A percentile compares a stretch with the other conserved stretches of the same genome.
Evolutionary conservation across 2,888 invertebrate species (phyloP).

Genomic region (Syrphus vitripennis): DNA sequence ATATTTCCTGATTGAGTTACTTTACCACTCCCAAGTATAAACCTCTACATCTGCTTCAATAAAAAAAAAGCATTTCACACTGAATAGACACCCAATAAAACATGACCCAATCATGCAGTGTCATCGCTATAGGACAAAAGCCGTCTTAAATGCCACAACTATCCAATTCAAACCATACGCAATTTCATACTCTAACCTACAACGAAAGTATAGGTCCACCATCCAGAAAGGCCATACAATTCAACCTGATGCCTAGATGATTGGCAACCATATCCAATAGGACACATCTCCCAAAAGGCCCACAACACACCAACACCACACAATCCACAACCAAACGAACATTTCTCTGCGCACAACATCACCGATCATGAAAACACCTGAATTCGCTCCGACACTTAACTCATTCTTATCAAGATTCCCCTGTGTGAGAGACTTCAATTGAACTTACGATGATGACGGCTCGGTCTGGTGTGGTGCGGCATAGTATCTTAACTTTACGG

Average conservation of each 20-base stretch:
- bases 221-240: constrained; percentile 57
- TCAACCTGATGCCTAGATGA: constrained; percentile 70
- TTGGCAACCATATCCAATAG: constrained; percentile 70
- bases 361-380: constrained; percentile 66
- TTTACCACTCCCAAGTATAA: constrained; percentile 53
- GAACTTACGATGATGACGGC: constrained; percentile 49
- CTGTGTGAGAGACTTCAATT: constrained; percentile 53
- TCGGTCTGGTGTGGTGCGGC: background rate
- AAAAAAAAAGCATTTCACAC: constrained; percentile 33
- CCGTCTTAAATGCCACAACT: constrained; percentile 67
- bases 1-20: constrained; percentile 65
- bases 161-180: constrained; percentile 48
- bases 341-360: constrained; percentile 17
- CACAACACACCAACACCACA: background rate
- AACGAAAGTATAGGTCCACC: background rate
- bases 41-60: constrained; percentile 1
- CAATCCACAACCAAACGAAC: background rate
- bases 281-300: constrained; percentile 57
- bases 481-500: background rate
- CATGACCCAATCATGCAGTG: constrained; percentile 69
- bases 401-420: constrained; percentile 70
- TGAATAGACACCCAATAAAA: constrained; percentile 69
- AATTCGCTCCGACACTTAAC: constrained; percentile 70
- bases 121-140: constrained; percentile 69
- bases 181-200: constrained; percentile 18